Conservation (phyloP, 2,797 vertebrate species). For the Uromys caudimaculatus region DNA sequence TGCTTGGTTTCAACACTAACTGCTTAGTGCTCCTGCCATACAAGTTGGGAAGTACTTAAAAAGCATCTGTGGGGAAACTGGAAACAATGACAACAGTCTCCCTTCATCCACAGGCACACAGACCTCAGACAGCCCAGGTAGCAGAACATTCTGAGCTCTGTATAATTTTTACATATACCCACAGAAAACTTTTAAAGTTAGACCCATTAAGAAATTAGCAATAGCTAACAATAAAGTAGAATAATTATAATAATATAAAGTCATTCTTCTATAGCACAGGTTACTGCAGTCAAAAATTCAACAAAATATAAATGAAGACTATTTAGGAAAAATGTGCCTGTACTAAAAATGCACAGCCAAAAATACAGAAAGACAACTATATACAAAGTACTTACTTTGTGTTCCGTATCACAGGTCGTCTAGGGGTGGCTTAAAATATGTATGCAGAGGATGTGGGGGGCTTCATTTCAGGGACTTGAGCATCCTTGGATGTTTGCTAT, state of each 20-base stretch:
- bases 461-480: not conserved
- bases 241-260: not conserved
- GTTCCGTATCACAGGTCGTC: not conserved
- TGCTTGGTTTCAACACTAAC: not conserved
- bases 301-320: not conserved
- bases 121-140: not conserved
- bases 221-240: not conserved
- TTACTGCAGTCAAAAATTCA: not conserved
- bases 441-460: not conserved
- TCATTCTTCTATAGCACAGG: not conserved
- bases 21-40: not conserved
- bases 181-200: not conserved
- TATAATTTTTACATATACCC: not conserved
- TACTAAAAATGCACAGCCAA: too few relatives aligned
- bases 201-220: not conserved
- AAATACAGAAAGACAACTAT: too few relatives aligned
- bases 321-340: not conserved
- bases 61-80: not conserved
- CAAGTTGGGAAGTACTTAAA: not conserved
- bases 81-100: not conserved
- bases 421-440: not conserved
- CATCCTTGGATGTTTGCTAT: not conserved
- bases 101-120: not conserved
- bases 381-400: too few relatives aligned
- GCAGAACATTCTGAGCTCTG: not conserved